Base-by-base conservation (phyloP, 2,888 invertebrate genomes). In the Rhingia rostrata region DNA sequence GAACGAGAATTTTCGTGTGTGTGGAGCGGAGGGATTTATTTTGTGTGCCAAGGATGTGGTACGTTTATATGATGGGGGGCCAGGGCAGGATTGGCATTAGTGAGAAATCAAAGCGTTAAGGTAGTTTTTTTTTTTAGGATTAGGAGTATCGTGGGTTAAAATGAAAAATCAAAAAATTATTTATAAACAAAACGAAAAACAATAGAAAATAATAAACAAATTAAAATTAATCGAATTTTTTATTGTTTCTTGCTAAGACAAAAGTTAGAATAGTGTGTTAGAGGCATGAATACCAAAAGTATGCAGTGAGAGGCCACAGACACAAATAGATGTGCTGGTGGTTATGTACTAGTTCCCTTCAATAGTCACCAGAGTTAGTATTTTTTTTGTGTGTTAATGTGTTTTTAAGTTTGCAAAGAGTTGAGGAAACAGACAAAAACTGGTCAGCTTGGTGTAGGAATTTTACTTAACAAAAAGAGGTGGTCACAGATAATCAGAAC, bases 1-100 rank as follows among this genome's bases (percentile, higher is more conserved):
- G 93, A 92, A 90, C 89, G 88, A 70, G 73, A 80, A 63, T 70
- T 77, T 82, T 22, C 2, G 86, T 75, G 84, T 72, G 85, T 81
- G 80, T 66, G 79, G 84, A 77, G 61, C 63, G 73, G 77, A 77
- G 82, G 72, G 73, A 85, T 45, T 63, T 63, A 80, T 67, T 82
- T 84, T 81, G 75, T 82, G 43, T 51, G 73, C 56, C 10, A 10
- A 64, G 84, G 75, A 64, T 73, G 43, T 47, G 61, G 53, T 69
- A n/a, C 66, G 61, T 58, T 67, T 61, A 22, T 73, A 66, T 45
- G 69, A 35, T 43, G 22, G 47, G 47, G 39, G 58, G 63, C 54
- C 35, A 39, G 86, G 70, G 53, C 69, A 74, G 86, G 84, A 84
- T 72, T 80, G 78, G 80, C 86, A 88, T 89, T 86, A 84, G 84